These are phyloP conservation scores for Pelobates fuscus DNA, from an alignment of 2,113 vertebrate genomes.

Conservation along the genomic window DNA sequence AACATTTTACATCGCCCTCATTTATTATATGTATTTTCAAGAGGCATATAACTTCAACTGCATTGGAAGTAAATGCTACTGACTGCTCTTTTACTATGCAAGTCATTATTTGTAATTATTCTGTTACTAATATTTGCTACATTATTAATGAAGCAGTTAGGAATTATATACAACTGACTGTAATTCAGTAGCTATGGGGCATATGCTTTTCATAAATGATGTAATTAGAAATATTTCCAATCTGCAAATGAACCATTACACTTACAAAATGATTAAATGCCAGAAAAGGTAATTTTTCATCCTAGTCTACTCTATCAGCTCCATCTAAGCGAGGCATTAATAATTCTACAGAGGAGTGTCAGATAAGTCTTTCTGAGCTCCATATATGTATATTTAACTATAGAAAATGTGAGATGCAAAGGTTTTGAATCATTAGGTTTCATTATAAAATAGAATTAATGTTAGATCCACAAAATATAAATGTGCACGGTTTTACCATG, in stretches of 20 bases:
- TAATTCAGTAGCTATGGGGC: slow-evolving; percentile 39
- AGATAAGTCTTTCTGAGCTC: background rate
- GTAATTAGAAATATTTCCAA: slow-evolving; percentile 46
- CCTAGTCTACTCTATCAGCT: slow-evolving; percentile 8
- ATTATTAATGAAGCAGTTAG: slow-evolving; percentile 41
- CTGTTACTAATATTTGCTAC: slow-evolving; percentile 36
- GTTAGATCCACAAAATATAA: background rate
- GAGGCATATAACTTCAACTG: slow-evolving; percentile 14
- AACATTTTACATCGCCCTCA: slow-evolving; percentile 20
- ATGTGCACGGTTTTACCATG: background rate
- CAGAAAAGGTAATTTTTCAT: slow-evolving; percentile 41
- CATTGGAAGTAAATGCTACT: background rate
- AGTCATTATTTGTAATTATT: slow-evolving; percentile 39
- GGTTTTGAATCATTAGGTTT: background rate
- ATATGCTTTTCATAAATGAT: slow-evolving; percentile 47
- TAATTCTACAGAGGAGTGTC: background rate
- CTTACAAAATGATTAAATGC: slow-evolving; percentile 40
- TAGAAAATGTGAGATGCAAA: background rate
- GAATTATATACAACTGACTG: slow-evolving; percentile 40
- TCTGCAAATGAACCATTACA: slow-evolving; percentile 40
- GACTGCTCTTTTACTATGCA: slow-evolving; percentile 7
- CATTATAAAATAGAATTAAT: background rate
- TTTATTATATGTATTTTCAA: slow-evolving; percentile 14
- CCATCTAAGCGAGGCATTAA: slow-evolving; percentile 15
- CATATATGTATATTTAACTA: background rate